A percentile compares a stretch with the other conserved stretches of the same genome.
These are phyloP conservation scores for Mythimna albipuncta DNA, from an alignment of 2,888 invertebrate genomes.

Conservation along the genomic window DNA sequence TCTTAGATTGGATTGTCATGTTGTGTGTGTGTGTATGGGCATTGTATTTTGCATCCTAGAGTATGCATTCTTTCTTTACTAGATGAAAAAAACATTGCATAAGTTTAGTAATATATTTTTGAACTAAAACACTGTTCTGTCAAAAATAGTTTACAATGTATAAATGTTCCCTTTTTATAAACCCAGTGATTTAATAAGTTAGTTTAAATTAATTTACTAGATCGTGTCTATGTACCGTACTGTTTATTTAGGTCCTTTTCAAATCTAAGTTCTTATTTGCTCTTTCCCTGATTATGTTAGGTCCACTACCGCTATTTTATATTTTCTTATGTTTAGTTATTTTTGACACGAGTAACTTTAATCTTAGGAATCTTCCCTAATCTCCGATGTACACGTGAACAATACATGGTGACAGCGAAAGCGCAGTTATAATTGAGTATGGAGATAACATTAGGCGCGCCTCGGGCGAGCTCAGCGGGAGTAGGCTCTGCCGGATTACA, in stretches of 20 bases:
- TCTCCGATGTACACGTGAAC: slow-evolving; percentile 39
- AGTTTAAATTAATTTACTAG: slow-evolving; percentile 8
- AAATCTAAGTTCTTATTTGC: background rate
- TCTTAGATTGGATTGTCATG: slow-evolving; percentile 6
- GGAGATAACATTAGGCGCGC: slow-evolving; percentile 72
- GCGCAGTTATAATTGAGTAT: slow-evolving; percentile 65
- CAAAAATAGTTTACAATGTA: background rate
- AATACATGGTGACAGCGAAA: slow-evolving; percentile 42
- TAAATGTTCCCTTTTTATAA: background rate
- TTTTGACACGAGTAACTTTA: slow-evolving; percentile 15
- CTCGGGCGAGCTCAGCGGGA: slow-evolving; percentile 66
- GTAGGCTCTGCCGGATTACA: slow-evolving; percentile 85
- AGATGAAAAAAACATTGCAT: too few relatives aligned
- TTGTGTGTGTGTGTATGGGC: background rate
- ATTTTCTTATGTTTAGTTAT: background rate
- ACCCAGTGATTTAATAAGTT: background rate
- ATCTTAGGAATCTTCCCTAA: slow-evolving; percentile 33
- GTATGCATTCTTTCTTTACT: background rate
- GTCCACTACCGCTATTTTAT: background rate
- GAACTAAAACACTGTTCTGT: too few relatives aligned
- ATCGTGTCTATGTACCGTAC: background rate
- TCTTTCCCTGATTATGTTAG: background rate
- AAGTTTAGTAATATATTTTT: background rate
- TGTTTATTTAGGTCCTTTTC: slow-evolving; percentile 8
- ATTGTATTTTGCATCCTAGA: too few relatives aligned